A percentile compares a stretch with the other conserved stretches of the same genome.
phyloP scores from a whole-genome alignment of 2,113 vertebrate species.

The Myxocyprinus asiaticus region DNA sequence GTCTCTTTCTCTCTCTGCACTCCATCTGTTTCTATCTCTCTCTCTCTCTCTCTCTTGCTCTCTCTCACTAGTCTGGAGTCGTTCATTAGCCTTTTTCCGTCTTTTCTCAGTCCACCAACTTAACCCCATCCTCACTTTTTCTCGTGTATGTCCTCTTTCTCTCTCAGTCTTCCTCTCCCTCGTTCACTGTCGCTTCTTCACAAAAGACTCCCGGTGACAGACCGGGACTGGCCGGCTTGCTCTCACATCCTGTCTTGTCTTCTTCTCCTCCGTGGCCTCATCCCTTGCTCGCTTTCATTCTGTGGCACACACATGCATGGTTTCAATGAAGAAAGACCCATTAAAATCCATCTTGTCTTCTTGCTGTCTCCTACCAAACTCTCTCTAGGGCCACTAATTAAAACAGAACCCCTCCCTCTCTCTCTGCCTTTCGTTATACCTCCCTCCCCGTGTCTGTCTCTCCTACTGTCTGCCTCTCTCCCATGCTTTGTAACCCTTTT shows the following conservation, averaged over 20 bases:
- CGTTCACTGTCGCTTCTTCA: constrained; percentile 49
- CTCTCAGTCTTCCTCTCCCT: constrained; percentile 26
- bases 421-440: constrained; percentile 46
- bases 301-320: constrained; percentile 37
- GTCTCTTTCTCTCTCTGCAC: constrained; percentile 39
- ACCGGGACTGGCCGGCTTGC: constrained; percentile 66
- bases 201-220: constrained; percentile 72
- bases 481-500: constrained; percentile 45
- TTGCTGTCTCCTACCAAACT: constrained; percentile 55
- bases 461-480: constrained; percentile 36
- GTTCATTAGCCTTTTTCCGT: constrained; percentile 55
- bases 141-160: not conserved
- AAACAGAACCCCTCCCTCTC: constrained; percentile 64
- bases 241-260: constrained; percentile 62
- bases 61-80: constrained; percentile 52
- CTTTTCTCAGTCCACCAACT: constrained; percentile 49
- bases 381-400: constrained; percentile 79
- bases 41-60: constrained; percentile 23
- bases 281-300: constrained; percentile 32
- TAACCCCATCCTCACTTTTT: constrained; percentile 35
- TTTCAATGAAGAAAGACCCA: constrained; percentile 67
- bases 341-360: constrained; percentile 75
- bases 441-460: constrained; percentile 32
- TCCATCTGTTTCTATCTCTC: constrained; percentile 23
- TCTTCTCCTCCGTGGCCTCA: constrained; percentile 41